A percentile compares a stretch with the other conserved stretches of the same genome.
Evolutionary conservation across 2,888 invertebrate species (phyloP).

Genomic region (Podabrus alpinus): DNA sequence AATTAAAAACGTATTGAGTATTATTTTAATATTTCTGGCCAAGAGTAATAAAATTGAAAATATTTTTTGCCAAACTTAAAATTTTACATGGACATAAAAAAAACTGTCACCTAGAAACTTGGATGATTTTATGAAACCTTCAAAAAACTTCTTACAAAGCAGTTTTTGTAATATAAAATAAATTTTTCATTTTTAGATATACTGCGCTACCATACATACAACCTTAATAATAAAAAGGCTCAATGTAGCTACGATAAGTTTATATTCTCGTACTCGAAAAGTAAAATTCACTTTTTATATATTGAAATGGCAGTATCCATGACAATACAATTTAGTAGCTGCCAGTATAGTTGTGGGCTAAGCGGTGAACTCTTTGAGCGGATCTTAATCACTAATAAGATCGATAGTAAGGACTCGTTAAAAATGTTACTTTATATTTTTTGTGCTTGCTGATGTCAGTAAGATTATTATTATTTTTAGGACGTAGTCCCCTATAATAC

Average conservation of each 20-base stretch:
- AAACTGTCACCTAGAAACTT: neutral
- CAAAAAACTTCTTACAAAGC: neutral
- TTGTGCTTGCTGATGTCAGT: no score
- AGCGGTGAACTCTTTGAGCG: neutral
- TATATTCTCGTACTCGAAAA: neutral
- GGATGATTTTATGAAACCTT: neutral
- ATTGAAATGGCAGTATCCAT: neutral
- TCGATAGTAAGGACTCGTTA: no score
- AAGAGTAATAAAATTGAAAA: neutral
- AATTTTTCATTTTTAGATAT: neutral
- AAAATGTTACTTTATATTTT: no score
- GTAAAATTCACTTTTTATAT: neutral
- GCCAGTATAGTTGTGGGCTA: neutral
- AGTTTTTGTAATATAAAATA: neutral
- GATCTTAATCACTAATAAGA: no score
- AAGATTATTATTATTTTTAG: no score
- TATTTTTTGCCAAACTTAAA: neutral
- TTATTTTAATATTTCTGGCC: neutral
- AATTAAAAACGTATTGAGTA: neutral
- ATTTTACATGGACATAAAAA: neutral
- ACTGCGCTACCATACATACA: neutral
- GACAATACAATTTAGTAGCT: neutral
- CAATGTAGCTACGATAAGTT: neutral
- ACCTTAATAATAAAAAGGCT: neutral
- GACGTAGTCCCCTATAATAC: no score